These are phyloP conservation scores for Puma concolor DNA, from an alignment of 2,113 vertebrate genomes.

Conservation along the genomic window DNA sequence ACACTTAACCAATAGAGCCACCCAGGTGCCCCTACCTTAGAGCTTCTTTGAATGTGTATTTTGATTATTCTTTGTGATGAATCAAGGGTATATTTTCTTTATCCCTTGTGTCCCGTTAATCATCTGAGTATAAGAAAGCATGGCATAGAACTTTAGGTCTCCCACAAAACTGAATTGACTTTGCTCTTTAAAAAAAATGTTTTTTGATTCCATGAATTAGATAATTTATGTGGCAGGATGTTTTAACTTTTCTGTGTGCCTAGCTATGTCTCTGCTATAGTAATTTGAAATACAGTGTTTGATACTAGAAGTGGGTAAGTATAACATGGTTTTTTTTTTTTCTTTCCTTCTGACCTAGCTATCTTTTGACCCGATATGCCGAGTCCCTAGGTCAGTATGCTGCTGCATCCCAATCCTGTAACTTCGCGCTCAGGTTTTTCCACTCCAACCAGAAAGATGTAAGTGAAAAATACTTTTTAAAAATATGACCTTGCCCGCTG, in stretches of 20 bases:
- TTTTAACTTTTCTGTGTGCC: constrained; percentile 25
- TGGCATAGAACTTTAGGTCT: neutral
- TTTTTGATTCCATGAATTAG: neutral
- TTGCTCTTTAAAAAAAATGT: neutral
- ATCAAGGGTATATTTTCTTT: constrained; percentile 15
- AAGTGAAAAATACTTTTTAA: constrained; percentile 83
- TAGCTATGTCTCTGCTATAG: constrained; percentile 17
- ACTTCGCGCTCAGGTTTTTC: constrained; percentile 99
- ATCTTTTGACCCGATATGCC: constrained; percentile 96
- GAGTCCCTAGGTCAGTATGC: constrained; percentile 95
- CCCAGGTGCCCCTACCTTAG: neutral
- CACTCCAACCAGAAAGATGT: constrained; percentile 99
- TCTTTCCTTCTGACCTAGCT: constrained; percentile 85
- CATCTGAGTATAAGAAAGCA: neutral
- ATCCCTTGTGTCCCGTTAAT: neutral
- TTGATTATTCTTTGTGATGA: neutral
- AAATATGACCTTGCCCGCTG: neutral
- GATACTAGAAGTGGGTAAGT: neutral
- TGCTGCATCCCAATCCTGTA: constrained; percentile 97
- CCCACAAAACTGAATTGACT: neutral
- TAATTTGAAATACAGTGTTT: constrained; percentile 7
- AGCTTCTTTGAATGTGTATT: constrained; percentile 28
- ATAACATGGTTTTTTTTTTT: constrained; percentile 53
- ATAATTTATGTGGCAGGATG: neutral
- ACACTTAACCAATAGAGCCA: too few relatives aligned